Evolutionary conservation across 2,797 vertebrate genomes (phyloP).

Genomic region (Gymnoscopelus microlampas): DNA sequence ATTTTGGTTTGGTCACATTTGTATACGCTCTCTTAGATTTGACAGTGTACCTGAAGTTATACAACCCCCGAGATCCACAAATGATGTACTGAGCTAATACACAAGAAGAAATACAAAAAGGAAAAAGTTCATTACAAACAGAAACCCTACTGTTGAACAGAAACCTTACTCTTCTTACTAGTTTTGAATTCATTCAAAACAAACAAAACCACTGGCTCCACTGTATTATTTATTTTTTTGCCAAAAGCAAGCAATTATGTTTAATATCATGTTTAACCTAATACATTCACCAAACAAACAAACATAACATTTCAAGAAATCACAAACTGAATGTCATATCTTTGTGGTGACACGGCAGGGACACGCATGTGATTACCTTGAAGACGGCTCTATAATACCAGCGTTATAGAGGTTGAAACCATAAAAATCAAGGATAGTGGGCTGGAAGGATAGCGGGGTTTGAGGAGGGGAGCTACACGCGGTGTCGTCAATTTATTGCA

Average conservation of each 20-base stretch:
- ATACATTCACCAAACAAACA: constrained; percentile 45
- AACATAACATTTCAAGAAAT: constrained; percentile 31
- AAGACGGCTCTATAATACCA: constrained; percentile 73
- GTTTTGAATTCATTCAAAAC: no score
- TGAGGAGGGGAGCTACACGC: neutral
- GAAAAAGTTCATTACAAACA: no score
- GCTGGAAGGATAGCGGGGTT: constrained; percentile 21
- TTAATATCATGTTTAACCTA: constrained; percentile 60
- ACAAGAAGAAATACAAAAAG: neutral
- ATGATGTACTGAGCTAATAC: neutral
- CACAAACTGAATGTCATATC: constrained; percentile 22
- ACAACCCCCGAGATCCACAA: no score
- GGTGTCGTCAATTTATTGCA: constrained; percentile 66
- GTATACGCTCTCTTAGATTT: no score
- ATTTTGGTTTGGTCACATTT: no score
- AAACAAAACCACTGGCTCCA: constrained; percentile 21
- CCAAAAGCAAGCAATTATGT: constrained; percentile 57
- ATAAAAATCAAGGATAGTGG: constrained; percentile 59
- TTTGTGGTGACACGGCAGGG: constrained; percentile 32
- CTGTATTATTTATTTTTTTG: constrained; percentile 15
- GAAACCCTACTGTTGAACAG: no score
- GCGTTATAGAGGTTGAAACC: constrained; percentile 66
- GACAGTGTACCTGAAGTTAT: no score
- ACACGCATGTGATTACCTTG: constrained; percentile 50
- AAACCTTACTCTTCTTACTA: no score